Evolutionary conservation across 2,113 vertebrate genomes (phyloP).

Genomic region (Crypturellus undulatus): DNA sequence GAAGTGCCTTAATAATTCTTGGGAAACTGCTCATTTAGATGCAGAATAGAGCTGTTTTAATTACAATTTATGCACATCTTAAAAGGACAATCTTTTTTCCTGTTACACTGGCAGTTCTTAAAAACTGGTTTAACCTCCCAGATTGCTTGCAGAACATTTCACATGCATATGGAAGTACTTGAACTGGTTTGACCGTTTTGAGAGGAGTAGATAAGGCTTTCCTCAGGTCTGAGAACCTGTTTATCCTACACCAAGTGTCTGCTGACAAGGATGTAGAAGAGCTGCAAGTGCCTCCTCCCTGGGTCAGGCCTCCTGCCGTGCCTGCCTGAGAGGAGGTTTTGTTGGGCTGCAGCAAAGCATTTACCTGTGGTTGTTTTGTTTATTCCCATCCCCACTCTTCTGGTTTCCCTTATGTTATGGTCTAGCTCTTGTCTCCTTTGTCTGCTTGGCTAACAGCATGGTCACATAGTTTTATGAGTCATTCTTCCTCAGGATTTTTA

Average conservation of each 20-base stretch:
- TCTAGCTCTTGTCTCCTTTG: neutral
- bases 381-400: neutral
- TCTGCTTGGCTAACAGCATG: neutral
- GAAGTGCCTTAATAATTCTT: neutral
- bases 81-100: neutral
- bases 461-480: neutral
- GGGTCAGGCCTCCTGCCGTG: neutral
- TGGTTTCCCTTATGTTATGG: neutral
- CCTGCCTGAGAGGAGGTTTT: neutral
- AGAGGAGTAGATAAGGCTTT: slow-evolving; percentile 30
- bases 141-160: neutral
- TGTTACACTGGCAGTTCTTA: neutral
- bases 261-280: neutral
- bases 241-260: neutral
- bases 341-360: neutral
- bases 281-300: slow-evolving; percentile 19
- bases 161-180: neutral
- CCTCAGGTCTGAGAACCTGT: slow-evolving; percentile 24
- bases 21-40: neutral
- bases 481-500: neutral
- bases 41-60: neutral
- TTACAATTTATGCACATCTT: neutral
- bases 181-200: slow-evolving; percentile 47
- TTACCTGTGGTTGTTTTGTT: neutral
- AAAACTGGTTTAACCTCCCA: slow-evolving; percentile 40